These are phyloP conservation scores for Amniataba percoides DNA, from an alignment of 2,797 vertebrate species.

Conservation along the genomic window DNA sequence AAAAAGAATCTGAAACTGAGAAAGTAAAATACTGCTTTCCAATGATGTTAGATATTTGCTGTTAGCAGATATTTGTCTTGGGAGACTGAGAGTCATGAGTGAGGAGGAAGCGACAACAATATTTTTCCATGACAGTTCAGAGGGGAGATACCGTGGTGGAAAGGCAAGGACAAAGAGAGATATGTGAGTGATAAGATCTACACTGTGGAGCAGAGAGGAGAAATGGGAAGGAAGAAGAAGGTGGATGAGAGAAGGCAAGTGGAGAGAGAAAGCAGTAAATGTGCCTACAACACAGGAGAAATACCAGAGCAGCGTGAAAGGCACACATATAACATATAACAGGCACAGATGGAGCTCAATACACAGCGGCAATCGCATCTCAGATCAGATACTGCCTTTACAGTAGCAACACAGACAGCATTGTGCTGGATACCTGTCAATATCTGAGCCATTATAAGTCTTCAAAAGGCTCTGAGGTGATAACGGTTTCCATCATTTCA, in stretches of 20 bases:
- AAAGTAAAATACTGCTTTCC: not conserved
- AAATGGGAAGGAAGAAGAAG: not conserved
- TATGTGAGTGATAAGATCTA: conserved; percentile 28
- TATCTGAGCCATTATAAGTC: not conserved
- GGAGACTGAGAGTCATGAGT: conserved; percentile 5
- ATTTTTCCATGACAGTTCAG: conserved; percentile 8
- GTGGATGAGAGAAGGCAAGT: not conserved
- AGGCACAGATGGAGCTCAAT: not conserved
- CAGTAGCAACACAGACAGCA: not conserved
- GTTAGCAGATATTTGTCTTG: not conserved
- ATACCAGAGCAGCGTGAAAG: not conserved
- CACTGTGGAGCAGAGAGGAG: conserved; percentile 18
- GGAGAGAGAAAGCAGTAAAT: not conserved
- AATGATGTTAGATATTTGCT: not conserved
- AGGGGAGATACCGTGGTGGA: conserved; percentile 5
- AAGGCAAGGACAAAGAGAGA: conserved; percentile 41
- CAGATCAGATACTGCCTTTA: not conserved
- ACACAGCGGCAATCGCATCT: not conserved
- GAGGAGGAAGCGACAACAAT: conserved; percentile 7
- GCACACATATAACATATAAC: not conserved
- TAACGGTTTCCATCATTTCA: not conserved
- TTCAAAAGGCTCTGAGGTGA: not conserved
- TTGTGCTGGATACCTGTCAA: not conserved
- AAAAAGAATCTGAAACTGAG: not conserved
- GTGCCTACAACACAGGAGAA: not conserved